Evolutionary conservation across 2,113 vertebrate genomes (phyloP).

Genomic region (Ahaetulla prasina): DNA sequence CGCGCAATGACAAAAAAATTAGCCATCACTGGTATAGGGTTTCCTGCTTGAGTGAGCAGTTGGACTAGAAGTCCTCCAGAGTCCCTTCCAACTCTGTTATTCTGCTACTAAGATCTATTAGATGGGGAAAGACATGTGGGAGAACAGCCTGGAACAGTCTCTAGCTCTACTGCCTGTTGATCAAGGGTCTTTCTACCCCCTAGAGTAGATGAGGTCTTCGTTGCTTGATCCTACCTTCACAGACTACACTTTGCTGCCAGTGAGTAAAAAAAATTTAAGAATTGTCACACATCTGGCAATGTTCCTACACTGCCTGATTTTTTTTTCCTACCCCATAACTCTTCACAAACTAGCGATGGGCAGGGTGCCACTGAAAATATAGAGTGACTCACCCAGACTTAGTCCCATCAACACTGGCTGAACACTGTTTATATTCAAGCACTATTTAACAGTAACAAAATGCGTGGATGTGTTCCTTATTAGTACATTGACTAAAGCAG

Average conservation of each 20-base stretch:
- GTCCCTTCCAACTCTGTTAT: not conserved
- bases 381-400: not conserved
- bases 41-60: too few relatives aligned
- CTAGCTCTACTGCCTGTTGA: not conserved
- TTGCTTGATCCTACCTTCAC: not conserved
- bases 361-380: not conserved
- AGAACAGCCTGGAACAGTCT: not conserved
- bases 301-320: not conserved
- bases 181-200: not conserved
- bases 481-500: not conserved
- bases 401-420: not conserved
- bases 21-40: too few relatives aligned
- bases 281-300: not conserved
- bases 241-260: not conserved
- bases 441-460: not conserved
- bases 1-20: too few relatives aligned
- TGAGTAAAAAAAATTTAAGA: not conserved
- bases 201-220: not conserved
- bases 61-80: not conserved
- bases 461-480: not conserved
- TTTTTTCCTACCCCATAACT: not conserved
- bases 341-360: not conserved
- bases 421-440: conserved; percentile 4
- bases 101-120: not conserved
- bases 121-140: not conserved